Evolutionary conservation across 2,797 vertebrate species (phyloP).

Genomic region (Apogon hyalosoma): DNA sequence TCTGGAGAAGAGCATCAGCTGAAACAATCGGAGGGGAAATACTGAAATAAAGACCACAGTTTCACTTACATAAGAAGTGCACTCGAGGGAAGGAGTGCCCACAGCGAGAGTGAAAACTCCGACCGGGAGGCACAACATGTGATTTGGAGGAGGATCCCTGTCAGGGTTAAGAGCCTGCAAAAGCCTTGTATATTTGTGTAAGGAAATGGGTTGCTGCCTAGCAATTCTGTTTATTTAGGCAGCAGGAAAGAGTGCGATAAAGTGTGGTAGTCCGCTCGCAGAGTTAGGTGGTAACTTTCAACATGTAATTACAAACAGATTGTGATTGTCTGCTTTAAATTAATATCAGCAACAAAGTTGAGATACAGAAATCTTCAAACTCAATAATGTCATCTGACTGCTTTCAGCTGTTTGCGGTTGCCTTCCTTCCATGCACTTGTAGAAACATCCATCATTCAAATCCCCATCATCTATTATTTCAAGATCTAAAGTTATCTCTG

Average conservation of each 20-base stretch:
- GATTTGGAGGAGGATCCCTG: conserved; percentile 74
- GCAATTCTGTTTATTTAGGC: conserved; percentile 84
- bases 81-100: conserved; percentile 33
- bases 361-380: conserved; percentile 28
- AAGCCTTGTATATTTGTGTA: conserved; percentile 79
- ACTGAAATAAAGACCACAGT: conserved; percentile 39
- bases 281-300: conserved; percentile 34
- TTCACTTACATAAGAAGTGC: conserved; percentile 48
- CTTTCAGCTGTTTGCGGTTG: conserved; percentile 24
- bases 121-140: conserved; percentile 60
- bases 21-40: conserved; percentile 27
- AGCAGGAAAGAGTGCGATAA: conserved; percentile 67
- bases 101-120: conserved; percentile 42
- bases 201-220: conserved; percentile 81
- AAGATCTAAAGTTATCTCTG: background rate
- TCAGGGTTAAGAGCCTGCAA: conserved; percentile 70
- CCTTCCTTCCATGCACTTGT: conserved; percentile 1
- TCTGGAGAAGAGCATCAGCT: conserved; percentile 14
- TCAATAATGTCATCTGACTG: conserved; percentile 11
- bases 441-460: background rate
- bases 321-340: conserved; percentile 42
- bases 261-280: conserved; percentile 44
- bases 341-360: conserved; percentile 37
- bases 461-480: conserved; percentile 10
- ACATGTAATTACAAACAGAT: conserved; percentile 58